phyloP scores from a whole-genome alignment of 2,797 vertebrate species.

The Malurus splendens region DNA sequence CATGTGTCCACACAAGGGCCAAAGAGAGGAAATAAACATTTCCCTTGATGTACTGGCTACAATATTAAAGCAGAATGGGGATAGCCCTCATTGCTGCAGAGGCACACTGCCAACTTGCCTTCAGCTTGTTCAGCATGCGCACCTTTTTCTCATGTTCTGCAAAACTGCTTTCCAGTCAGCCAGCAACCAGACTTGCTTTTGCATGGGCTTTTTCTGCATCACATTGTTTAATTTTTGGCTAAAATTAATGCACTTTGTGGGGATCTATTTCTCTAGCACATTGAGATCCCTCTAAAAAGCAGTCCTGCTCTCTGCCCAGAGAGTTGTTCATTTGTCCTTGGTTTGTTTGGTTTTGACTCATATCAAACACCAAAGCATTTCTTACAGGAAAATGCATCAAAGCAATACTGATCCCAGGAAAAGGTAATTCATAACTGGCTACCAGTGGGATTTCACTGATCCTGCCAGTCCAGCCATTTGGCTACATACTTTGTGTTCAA shows the following conservation, averaged over 20 bases:
- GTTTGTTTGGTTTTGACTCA: not conserved
- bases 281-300: not conserved
- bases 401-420: not conserved
- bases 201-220: not conserved
- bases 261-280: not conserved
- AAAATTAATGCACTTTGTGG: not conserved
- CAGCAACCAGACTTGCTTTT: not conserved
- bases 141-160: not conserved
- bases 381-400: not conserved
- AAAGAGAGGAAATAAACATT: not conserved
- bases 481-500: not conserved
- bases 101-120: accelerated
- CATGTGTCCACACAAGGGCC: not conserved
- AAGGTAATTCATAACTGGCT: not conserved
- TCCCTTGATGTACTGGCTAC: not conserved
- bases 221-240: accelerated
- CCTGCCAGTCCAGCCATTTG: not conserved
- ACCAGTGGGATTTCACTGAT: not conserved
- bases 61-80: not conserved
- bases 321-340: not conserved
- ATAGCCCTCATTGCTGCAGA: not conserved
- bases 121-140: not conserved
- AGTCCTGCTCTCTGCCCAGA: not conserved
- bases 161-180: not conserved
- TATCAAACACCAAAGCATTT: not conserved